Base-by-base conservation (phyloP, 1,140 invertebrate species). In the Sitobion miscanthi region DNA sequence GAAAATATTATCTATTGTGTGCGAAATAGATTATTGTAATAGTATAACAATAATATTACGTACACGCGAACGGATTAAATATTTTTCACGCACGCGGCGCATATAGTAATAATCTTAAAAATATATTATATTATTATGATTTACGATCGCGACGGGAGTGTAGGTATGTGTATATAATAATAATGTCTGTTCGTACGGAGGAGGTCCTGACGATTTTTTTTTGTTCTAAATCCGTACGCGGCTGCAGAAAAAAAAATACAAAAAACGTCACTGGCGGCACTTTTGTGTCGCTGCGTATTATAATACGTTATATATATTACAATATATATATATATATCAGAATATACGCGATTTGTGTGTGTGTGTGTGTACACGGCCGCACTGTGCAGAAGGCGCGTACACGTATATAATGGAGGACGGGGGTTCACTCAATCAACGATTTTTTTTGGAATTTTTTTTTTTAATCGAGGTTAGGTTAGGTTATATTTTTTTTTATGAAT, bases 1-100 rank as follows among this genome's bases (percentile, higher is more conserved):
- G 62, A 77, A 77, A 77, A n/a, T 35, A n/a, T n/a, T 35, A n/a
- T n/a, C 62, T 35, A 77, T 77, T 77, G 62, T 77, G 62, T 17
- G n/a, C 62, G 62, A 77, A 77, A 77, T n/a, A 77, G n/a, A 77
- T n/a, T 77, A 77, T 77, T 77, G 17, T 77, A 77, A 77, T 77
- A n/a, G 42, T 42, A 42, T 42, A 42, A 42, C 4, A 42, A 42
- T 42, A 42, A 42, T 42, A 42, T 4, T 21, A 77, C 30, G 30
- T 17, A 77, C 30, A 17, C 62, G 62, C 14, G 62, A 77, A n/a
- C 62, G 62, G 62, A 3, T n/a, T 77, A 77, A 77, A 77, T 77
- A 77, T 77, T 77, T 77, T 77, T 77, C 17, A 30, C 30, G n/a
- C 30, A 14, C n/a, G 14, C 4, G 3, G 30, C 1, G 8, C 25